A percentile compares a stretch with the other conserved stretches of the same genome.
Evolutionary conservation across 1,140 invertebrate species (phyloP).

Genomic region (Tetramorium parvispinum): DNA sequence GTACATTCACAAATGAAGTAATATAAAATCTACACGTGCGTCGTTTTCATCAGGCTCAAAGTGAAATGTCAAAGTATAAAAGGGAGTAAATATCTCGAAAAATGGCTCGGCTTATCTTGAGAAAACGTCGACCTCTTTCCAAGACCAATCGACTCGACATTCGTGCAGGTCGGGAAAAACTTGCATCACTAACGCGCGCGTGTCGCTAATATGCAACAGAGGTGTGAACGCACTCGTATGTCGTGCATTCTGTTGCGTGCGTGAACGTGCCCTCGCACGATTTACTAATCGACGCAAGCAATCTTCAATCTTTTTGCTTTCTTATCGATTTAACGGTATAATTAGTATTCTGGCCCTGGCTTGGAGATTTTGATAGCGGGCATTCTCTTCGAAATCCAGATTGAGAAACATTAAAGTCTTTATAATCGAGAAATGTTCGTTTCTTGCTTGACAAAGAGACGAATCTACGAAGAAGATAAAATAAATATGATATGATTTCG

Average conservation of each 20-base stretch:
- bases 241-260: slow-evolving; percentile 37
- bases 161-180: slow-evolving; percentile 22
- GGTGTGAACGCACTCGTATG: slow-evolving; percentile 71
- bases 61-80: slow-evolving; percentile 5
- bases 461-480: not conserved
- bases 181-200: not conserved
- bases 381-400: not conserved
- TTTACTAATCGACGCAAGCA: not conserved
- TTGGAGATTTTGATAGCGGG: not conserved
- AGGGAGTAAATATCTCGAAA: not conserved
- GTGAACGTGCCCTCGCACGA: not conserved
- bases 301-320: slow-evolving; percentile 16
- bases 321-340: not conserved
- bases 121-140: slow-evolving; percentile 28
- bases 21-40: not conserved
- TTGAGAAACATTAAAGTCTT: not conserved
- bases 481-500: not conserved
- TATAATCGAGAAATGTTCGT: not conserved
- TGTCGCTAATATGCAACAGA: slow-evolving; percentile 58
- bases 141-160: slow-evolving; percentile 29
- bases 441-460: not conserved
- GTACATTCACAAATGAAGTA: too few relatives aligned
- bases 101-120: slow-evolving; percentile 6
- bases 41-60: not conserved
- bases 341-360: not conserved